Conservation (phyloP, 2,113 vertebrate species). For the Ammodytes marinus region DNA sequence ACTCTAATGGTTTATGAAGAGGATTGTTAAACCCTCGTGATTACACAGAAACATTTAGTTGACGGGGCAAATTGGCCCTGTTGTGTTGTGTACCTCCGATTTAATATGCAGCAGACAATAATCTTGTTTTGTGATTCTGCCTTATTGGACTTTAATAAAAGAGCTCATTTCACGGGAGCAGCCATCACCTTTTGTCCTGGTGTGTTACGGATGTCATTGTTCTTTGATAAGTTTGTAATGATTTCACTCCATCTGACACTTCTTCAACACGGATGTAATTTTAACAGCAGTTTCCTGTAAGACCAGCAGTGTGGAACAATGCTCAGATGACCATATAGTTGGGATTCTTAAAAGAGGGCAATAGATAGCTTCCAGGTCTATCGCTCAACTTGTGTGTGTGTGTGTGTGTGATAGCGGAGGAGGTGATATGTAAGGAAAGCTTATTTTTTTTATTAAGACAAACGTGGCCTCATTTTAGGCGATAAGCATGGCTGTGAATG, state of each 20-base stretch:
- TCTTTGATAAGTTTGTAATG: slow-evolving; percentile 11
- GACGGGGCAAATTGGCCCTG: not conserved
- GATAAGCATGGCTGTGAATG: slow-evolving; percentile 55
- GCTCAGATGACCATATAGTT: not conserved
- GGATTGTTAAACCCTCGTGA: slow-evolving; percentile 39
- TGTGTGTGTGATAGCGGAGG: slow-evolving; percentile 43
- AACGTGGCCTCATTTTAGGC: slow-evolving; percentile 67
- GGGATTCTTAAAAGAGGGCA: too few relatives aligned
- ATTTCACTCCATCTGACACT: slow-evolving; percentile 8
- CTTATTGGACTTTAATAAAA: slow-evolving; percentile 8
- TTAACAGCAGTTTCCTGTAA: not conserved
- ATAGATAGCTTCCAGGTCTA: slow-evolving; percentile 26
- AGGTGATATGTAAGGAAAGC: slow-evolving; percentile 34
- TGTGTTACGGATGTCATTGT: not conserved
- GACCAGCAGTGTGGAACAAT: slow-evolving; percentile 15
- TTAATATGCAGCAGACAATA: slow-evolving; percentile 17
- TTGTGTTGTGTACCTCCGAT: slow-evolving; percentile 6
- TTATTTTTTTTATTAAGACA: slow-evolving; percentile 27
- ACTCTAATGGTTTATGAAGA: slow-evolving; percentile 61
- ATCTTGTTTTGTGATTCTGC: not conserved
- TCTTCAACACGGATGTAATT: slow-evolving; percentile 30
- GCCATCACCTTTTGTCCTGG: slow-evolving; percentile 3
- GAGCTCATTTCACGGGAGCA: not conserved
- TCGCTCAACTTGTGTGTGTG: not conserved
- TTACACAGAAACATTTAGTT: slow-evolving; percentile 27